Base-by-base conservation (phyloP, 2,113 vertebrate genomes). In the Phyllostomus hastatus region DNA sequence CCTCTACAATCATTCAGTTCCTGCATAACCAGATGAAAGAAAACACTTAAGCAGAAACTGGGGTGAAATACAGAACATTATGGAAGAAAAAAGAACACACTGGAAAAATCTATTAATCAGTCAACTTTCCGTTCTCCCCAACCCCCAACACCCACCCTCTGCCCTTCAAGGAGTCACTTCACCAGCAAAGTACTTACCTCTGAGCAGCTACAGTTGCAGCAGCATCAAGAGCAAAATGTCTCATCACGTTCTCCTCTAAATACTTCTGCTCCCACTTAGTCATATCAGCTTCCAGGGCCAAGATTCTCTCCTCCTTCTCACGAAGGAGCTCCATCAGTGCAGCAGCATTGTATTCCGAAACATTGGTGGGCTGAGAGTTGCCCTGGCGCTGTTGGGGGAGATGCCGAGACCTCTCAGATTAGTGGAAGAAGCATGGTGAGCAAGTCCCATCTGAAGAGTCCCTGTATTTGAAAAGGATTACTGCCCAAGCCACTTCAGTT, bases 191-290 rank as follows among this genome's bases (percentile, higher is more conserved):
- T 73, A 38, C 92, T 98, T 97, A 99, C 99, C 99, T 99, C 98
- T 99, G 99, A 8, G 99, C 99, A 94, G 99, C 99, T 48, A 99
- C 99, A 0, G 99, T 99, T 0, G 99, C 99, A 1, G 99, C 99
- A 2, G 99, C 99, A 95, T 99, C 99, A 97, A 99, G 97, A 78
- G 99, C 99, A 72, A 99, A 99, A 98, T 99, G 99, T 92, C 99
- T 99, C 99, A 99, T 99, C 96, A 99, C 99, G 0, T 99, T 99
- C 98, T 99, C 99, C 97, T 99, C 99, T 97, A 99, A 98, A 96
- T 99, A 99, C 28, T 99, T 99, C 98, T 99, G 99, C 69, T 99
- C 99, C 99, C 99, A 99, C 96, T 99, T 99, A 87, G 99, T 99
- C 99, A 99, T 99, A 98, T 99, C 99, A 0, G 99, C 99, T 98